Evolutionary conservation across 37 sponge, comb jelly and placozoan genomes (phyloP).

Genomic region (Beroe forskalii): DNA sequence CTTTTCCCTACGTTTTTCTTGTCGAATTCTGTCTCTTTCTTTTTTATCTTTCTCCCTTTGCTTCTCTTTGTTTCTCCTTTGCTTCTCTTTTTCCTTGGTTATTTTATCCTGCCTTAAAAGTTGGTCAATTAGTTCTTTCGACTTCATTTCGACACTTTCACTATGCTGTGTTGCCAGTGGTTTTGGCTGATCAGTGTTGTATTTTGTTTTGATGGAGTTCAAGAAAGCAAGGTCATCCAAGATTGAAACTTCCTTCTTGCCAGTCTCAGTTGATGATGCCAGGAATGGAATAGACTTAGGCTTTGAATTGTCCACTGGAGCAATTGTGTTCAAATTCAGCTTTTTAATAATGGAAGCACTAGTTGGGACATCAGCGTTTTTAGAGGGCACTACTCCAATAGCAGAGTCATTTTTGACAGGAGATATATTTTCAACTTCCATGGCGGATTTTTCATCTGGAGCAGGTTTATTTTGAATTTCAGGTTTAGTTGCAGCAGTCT

Average conservation of each 20-base stretch:
- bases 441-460: background rate
- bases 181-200: background rate
- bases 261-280: constrained; percentile 7
- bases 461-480: background rate
- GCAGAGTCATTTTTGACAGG: background rate
- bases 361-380: background rate
- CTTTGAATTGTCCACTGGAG: background rate
- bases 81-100: constrained; percentile 43
- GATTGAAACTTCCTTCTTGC: constrained; percentile 49
- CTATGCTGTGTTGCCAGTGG: background rate
- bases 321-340: background rate
- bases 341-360: constrained; percentile 15
- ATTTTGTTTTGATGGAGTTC: constrained; percentile 42
- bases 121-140: constrained; percentile 43
- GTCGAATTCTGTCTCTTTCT: constrained; percentile 27
- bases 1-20: constrained; percentile 23
- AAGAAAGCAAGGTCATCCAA: constrained; percentile 57
- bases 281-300: constrained; percentile 53
- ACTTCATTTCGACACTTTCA: constrained; percentile 56
- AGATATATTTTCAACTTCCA: constrained; percentile 1
- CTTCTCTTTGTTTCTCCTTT: constrained; percentile 52
- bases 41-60: constrained; percentile 61
- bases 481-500: background rate
- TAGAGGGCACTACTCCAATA: background rate
- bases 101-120: constrained; percentile 37